Conservation (phyloP, 1,140 invertebrate species). For the Probaryconus sp. region DNA sequence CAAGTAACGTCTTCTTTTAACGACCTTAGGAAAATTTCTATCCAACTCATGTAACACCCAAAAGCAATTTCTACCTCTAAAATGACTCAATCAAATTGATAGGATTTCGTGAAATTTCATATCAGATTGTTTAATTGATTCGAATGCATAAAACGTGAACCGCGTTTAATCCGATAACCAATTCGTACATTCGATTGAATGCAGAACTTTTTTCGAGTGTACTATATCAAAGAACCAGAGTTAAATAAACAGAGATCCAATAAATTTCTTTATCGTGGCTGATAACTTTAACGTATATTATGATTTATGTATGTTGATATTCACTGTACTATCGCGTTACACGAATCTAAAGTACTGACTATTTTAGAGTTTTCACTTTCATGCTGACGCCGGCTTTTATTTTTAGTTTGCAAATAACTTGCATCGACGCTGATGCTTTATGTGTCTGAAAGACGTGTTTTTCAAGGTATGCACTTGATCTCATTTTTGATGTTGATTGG, state of each 20-base stretch:
- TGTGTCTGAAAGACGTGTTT: conserved; percentile 21
- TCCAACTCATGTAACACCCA: too few species aligned
- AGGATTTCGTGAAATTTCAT: too few species aligned
- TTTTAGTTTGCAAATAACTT: conserved; percentile 39
- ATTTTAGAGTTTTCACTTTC: conserved; percentile 48
- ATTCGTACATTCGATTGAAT: background rate
- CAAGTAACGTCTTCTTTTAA: too few species aligned
- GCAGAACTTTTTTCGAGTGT: conserved; percentile 5
- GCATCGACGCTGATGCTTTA: conserved; percentile 30
- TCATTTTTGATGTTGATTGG: too few species aligned
- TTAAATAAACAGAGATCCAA: conserved; percentile 30
- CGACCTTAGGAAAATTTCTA: too few species aligned
- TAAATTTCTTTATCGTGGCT: conserved; percentile 21
- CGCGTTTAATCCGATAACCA: background rate
- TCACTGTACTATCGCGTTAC: conserved; percentile 30
- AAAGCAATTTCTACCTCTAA: too few species aligned
- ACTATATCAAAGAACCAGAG: conserved; percentile 3
- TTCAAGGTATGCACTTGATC: too few species aligned
- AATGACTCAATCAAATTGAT: too few species aligned
- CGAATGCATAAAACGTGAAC: background rate
- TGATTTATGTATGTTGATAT: conserved; percentile 34
- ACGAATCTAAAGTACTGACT: conserved; percentile 47
- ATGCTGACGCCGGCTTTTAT: conserved; percentile 42
- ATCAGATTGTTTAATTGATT: too few species aligned
- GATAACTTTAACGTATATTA: conserved; percentile 18